These are phyloP conservation scores for Diadromus collaris DNA, from an alignment of 2,888 invertebrate species.

Conservation along the genomic window DNA sequence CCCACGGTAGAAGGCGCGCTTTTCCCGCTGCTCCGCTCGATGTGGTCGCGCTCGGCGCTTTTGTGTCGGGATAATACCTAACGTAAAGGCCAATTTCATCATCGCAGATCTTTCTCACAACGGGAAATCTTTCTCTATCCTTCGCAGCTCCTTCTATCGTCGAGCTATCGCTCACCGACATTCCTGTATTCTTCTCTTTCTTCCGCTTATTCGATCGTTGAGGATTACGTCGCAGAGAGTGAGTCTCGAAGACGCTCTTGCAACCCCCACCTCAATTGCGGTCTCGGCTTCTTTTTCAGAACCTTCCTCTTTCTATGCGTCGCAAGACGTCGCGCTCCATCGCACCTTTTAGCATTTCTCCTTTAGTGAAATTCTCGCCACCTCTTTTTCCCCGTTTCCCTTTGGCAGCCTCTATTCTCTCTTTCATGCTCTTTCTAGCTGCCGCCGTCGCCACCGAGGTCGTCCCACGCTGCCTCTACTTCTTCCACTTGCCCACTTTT, in stretches of 20 bases:
- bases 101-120: constrained; percentile 49
- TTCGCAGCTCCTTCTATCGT: not conserved
- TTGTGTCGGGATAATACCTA: constrained; percentile 60
- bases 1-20: constrained; percentile 25
- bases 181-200: constrained; percentile 55
- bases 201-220: constrained; percentile 36
- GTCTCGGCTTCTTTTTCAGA: constrained; percentile 43
- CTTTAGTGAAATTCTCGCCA: constrained; percentile 42
- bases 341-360: constrained; percentile 60
- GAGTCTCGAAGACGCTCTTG: not conserved
- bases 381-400: constrained; percentile 21
- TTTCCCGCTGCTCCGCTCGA: constrained; percentile 25
- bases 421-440: constrained; percentile 46
- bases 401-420: constrained; percentile 42
- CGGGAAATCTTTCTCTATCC: constrained; percentile 51
- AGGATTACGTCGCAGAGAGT: constrained; percentile 26
- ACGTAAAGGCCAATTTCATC: constrained; percentile 61
- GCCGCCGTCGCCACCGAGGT: constrained; percentile 32
- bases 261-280: constrained; percentile 21
- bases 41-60: constrained; percentile 54
- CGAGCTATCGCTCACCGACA: constrained; percentile 42
- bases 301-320: constrained; percentile 26
- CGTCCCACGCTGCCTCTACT: constrained; percentile 32
- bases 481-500: constrained; percentile 17
- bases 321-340: constrained; percentile 54